phyloP scores from a whole-genome alignment of 2,113 vertebrate genomes.

The Abramis brama region DNA sequence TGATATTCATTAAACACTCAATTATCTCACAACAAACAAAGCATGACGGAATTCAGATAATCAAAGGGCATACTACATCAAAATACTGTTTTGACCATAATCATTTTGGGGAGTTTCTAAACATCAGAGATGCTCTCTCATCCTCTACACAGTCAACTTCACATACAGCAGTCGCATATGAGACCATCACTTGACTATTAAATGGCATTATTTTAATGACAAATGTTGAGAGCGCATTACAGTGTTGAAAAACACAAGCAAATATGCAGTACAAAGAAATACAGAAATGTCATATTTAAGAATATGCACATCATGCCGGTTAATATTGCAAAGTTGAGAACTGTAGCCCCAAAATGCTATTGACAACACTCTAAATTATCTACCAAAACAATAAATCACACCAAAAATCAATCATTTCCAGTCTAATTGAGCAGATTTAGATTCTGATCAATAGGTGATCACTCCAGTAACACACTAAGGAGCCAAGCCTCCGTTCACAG shows the following conservation, averaged over 20 bases:
- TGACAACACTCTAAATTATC: background rate
- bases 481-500: background rate
- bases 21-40: background rate
- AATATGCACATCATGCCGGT: background rate
- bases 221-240: too few relatives aligned
- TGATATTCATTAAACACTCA: background rate
- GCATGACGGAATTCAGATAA: background rate
- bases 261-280: background rate
- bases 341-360: background rate
- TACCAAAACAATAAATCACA: background rate
- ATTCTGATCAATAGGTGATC: conserved; percentile 12
- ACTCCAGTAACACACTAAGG: too few relatives aligned
- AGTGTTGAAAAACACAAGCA: background rate
- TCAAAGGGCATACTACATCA: background rate
- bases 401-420: background rate
- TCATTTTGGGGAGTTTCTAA: background rate
- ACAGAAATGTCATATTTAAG: background rate
- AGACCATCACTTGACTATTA: background rate
- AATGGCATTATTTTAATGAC: too few relatives aligned
- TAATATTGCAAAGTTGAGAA: background rate
- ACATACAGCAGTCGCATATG: background rate
- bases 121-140: background rate
- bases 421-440: conserved; percentile 3
- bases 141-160: background rate
- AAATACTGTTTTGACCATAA: background rate